Conservation (phyloP, 64 coral and sea anemone species). For the Montipora cactus region DNA sequence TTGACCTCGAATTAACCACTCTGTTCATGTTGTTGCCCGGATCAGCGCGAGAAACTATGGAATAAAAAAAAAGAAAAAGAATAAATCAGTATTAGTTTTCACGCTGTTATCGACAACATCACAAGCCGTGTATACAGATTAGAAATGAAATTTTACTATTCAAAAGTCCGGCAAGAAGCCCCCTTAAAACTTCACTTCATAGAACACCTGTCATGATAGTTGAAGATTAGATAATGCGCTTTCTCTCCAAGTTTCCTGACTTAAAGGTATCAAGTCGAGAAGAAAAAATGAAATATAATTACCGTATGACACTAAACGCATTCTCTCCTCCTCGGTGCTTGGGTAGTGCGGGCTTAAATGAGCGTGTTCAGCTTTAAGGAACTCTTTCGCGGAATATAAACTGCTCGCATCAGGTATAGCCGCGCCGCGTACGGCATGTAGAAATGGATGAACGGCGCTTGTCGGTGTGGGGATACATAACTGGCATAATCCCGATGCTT, state of each 20-base stretch:
- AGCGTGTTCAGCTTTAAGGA: conserved; percentile 75
- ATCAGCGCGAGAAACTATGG: conserved; percentile 62
- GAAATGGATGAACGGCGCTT: conserved; percentile 73
- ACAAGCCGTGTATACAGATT: conserved; percentile 1
- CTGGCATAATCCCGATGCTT: conserved; percentile 88
- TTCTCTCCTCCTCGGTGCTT: conserved; percentile 76
- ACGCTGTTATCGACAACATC: conserved; percentile 15
- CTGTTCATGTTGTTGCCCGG: conserved; percentile 63
- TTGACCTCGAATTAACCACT: conserved; percentile 85
- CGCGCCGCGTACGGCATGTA: conserved; percentile 87
- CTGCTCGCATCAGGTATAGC: conserved; percentile 72
- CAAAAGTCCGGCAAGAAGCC: neutral
- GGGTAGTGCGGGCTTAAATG: conserved; percentile 75
- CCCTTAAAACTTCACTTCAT: neutral
- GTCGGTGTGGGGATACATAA: conserved; percentile 85
- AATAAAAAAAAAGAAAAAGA: conserved; percentile 45
- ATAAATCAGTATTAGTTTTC: neutral
- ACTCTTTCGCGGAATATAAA: conserved; percentile 76
- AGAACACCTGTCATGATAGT: conserved; percentile 61
- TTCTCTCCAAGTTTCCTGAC: conserved; percentile 5
- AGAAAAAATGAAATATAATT: conserved; percentile 58
- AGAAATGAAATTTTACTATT: conserved; percentile 46
- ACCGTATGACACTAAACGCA: conserved; percentile 89
- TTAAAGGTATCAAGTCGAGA: conserved; percentile 32
- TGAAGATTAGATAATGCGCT: conserved; percentile 46